Conservation (phyloP, 1,140 invertebrate genomes). For the Trigoniulus corallinus region DNA sequence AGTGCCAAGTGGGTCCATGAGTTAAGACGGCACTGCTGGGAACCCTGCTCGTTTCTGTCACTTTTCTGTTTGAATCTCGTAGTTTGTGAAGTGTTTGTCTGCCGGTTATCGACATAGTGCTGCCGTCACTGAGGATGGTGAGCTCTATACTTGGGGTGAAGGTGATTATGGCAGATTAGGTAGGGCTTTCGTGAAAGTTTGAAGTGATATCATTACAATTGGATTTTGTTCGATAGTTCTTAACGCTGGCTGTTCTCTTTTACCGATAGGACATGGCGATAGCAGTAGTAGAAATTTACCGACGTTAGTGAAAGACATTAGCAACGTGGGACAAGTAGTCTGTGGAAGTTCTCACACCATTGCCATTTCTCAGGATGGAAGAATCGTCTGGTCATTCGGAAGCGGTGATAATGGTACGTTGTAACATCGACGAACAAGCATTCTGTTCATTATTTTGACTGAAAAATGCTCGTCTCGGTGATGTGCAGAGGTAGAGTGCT, state of each 20-base stretch:
- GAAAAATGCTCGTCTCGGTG: no score
- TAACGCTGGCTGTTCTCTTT: no score
- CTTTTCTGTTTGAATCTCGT: background rate
- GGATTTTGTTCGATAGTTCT: no score
- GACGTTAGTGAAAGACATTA: constrained; percentile 37
- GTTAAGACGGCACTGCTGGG: background rate
- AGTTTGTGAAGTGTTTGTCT: constrained; percentile 32
- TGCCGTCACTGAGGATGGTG: constrained; percentile 35
- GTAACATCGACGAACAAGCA: no score
- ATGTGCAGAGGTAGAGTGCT: no score
- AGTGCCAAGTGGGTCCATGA: background rate
- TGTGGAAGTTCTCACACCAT: constrained; percentile 46
- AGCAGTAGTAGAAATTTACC: constrained; percentile 34
- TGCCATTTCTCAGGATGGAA: constrained; percentile 40
- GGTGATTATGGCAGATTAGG: constrained; percentile 44
- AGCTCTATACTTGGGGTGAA: constrained; percentile 41
- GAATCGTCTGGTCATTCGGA: constrained; percentile 48
- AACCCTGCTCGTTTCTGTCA: no score
- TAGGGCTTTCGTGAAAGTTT: no score
- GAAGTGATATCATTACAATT: background rate
- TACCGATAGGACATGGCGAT: constrained; percentile 35
- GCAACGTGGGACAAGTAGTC: constrained; percentile 38
- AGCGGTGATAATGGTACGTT: constrained; percentile 27
- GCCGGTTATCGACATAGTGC: constrained; percentile 46
- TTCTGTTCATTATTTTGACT: background rate